Evolutionary conservation across 2,113 vertebrate genomes (phyloP).

Genomic region (Brevimyrus niger): DNA sequence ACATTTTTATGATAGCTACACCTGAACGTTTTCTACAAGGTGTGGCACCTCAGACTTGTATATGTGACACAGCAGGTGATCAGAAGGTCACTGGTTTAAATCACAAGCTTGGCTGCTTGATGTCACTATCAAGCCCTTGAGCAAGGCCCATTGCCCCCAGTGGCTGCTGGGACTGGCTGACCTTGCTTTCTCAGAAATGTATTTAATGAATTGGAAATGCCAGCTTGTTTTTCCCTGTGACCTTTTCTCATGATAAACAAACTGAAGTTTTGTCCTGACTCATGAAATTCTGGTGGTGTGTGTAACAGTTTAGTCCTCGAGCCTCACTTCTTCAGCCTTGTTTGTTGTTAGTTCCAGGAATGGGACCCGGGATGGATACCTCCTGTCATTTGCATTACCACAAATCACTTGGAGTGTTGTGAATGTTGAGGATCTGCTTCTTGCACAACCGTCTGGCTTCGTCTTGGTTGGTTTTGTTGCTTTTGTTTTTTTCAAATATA

Average conservation of each 20-base stretch:
- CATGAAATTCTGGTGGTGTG: not conserved
- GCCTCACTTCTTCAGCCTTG: not conserved
- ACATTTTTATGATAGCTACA: not conserved
- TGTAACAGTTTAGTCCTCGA: not conserved
- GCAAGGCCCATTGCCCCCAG: not conserved
- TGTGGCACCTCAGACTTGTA: not conserved
- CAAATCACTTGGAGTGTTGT: not conserved
- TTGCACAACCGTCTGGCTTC: not conserved
- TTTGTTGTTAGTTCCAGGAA: not conserved
- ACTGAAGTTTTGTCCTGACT: not conserved
- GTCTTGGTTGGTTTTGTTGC: not conserved
- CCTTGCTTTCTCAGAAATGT: not conserved
- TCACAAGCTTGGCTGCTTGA: not conserved
- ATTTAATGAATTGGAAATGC: not conserved
- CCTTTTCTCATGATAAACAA: not conserved
- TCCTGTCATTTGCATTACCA: not conserved
- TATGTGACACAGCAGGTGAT: not conserved
- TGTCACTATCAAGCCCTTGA: not conserved
- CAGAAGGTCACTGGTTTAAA: not conserved
- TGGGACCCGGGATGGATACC: not conserved
- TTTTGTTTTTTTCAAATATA: not conserved
- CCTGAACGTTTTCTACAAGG: not conserved
- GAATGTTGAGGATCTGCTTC: not conserved
- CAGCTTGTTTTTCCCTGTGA: not conserved
- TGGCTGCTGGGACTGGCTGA: not conserved